Base-by-base conservation (phyloP, 2,888 invertebrate species). In the Copidosoma aretas region DNA sequence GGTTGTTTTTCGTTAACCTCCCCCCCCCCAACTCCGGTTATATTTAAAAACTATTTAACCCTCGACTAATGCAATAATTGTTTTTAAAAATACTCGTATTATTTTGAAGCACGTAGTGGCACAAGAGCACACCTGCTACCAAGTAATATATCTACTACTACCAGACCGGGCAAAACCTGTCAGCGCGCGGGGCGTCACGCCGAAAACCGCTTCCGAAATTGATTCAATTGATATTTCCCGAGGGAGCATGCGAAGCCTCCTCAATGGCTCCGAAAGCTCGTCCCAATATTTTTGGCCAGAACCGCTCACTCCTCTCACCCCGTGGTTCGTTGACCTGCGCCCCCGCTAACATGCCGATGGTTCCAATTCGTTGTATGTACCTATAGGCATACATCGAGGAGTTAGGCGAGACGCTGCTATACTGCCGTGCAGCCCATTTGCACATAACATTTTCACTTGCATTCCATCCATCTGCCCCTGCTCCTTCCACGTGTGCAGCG, bases 201-300 rank as follows among this genome's bases (percentile, higher is more conserved):
- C 75, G 75, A 76, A 80, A 80, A 79, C 78, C 76, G 75, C 77
- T 76, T 63, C 73, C 73, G 74, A 76, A 79, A 80, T 80, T 79
- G 79, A 77, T 77, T 78, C 77, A 77, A 79, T 79, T 79, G 77
- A 76, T 77, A 75, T 79, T 78, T 76, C 73, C 75, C 76, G 71
- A 72, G 76, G 71, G 73, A 73, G 64, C 51, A 32, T 32, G 60
- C 22, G 41, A 74, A 75, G 73, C 65, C 74, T 76, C 74, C 69
- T 75, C 72, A 72, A 46, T 12, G 43, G 43, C 43, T 57, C 63
- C 64, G 43, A 12, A 46, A 46, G 15, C 43, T 17, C 72, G 58
- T 60, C 65, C 73, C 74, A 73, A 77, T 75, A 77, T 78, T 80
- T 77, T 76, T 71, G 72, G 67, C 60, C 65, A 73, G 32, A 4